Base-by-base conservation (phyloP, 2,888 invertebrate genomes). In the Eupithecia tripunctaria region DNA sequence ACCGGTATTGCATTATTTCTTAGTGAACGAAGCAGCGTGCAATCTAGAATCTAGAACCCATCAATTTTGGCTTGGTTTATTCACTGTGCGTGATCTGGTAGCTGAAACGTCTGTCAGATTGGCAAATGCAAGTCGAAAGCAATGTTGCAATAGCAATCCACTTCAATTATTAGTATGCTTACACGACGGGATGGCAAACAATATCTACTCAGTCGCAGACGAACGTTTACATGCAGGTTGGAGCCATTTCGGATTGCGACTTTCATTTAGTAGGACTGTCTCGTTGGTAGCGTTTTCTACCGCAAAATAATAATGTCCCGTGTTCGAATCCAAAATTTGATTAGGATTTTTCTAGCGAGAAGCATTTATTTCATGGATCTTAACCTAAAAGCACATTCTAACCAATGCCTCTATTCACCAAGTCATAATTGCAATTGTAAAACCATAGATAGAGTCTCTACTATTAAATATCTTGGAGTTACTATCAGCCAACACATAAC, bases 101-200 rank as follows among this genome's bases (percentile, higher is more conserved):
- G 36, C 25, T 51, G 66, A 47, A 70, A n/a, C 14, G 32, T 72
- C 64, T 38, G 43, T 25, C 38, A 27, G 12, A 68, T 68, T 12
- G 47, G 36, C 65, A 71, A 68, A 71, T 63, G 67, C 72, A 75
- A 75, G 71, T 80, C 76, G 77, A 77, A 83, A 82, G 86, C 85
- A 83, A 81, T 79, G 83, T 80, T 81, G 82, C 81, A 82, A 82
- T 76, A 79, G 75, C 81, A 82, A 84, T 85, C 82, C 82, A 86
- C 83, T 84, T 81, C 81, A 84, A 80, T 84, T 83, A 86, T 85
- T 83, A 83, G 81, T 82, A 76, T 81, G 78, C 80, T 81, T 76
- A 80, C 80, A 78, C 78, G 66, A 71, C 67, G 64, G 47, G 38
- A 36, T 29, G 32, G 47, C 43, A 62, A 71, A 75, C 67, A 47